Base-by-base conservation (phyloP, 2,888 invertebrate genomes). In the Brachycybe producta region DNA sequence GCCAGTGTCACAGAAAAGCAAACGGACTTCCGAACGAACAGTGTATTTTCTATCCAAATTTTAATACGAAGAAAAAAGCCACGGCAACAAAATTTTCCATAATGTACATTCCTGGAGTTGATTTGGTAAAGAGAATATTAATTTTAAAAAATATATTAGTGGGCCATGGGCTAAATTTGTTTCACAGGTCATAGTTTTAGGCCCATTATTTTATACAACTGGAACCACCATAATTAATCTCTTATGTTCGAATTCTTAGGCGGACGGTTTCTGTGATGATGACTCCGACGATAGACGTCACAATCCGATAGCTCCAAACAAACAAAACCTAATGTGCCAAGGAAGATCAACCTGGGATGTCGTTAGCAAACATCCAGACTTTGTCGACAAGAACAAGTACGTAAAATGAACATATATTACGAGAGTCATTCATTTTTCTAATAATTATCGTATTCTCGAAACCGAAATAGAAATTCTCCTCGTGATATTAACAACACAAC, bases 311-410 rank as follows among this genome's bases (percentile, higher is more conserved):
- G 61, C 65, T 1, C 66, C 65, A 0, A 67, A 62, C 49, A 61
- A 60, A 54, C 66, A 67, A 26, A 67, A 67, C 52, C 54, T 62
- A 15, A 54, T 65, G 44, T 66, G 66, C 52, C 57, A 59, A 23
- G 62, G 64, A 24, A 54, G 60, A 36, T 64, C 65, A 39, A 61
- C 61, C 1, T 65, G 64, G 65, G 59, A 60, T 27, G 60, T 66
- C 36, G 64, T 59, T 15, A 30, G 52, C 3, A 42, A 28, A 5
- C 58, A 59, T 43, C 35, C 40, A 13, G 59, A 60, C 40, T 58
- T 57, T 35, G 13, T n/a, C 26, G 2, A 44, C 17, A 4, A 11
- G 5, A 38, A 39, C 32, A 11, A 11, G 13, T 30, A 30, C 8
- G 8, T 30, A 11, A 30, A 30, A 30, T 11, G 13, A 30, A 30